Base-by-base conservation (phyloP, 2,797 vertebrate species). In the Manis crassicaudata region DNA sequence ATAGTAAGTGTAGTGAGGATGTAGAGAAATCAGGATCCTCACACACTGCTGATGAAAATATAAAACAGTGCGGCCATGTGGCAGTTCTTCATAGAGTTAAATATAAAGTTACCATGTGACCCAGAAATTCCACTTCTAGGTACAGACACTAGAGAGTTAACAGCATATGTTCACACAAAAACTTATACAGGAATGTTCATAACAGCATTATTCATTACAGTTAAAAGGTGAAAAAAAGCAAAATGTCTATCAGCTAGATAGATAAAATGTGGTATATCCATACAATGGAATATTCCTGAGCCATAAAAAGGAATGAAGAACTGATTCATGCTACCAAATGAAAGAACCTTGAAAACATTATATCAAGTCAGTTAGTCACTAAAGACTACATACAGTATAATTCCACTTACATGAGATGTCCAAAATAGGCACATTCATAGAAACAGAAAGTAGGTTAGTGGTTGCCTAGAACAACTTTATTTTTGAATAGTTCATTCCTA, bases 81-180 rank as follows among this genome's bases (percentile, higher is more conserved):
- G 27, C 16, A 89, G 29, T 84, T 93, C 70, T 79, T 88, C 29
- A 70, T 29, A 84, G 79, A 92, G 14, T 90, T 90, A 80, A 86
- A 73, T 35, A 75, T n/a, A 68, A 58, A 46, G 40, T 77, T 72
- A 88, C 56, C n/a, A 88, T 20, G 60, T 63, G 56, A 76, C 40
- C 40, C 43, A 89, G 68, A 89, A 92, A 58, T 93, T 95, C 10
- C 6, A 54, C 46, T 84, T 37, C 13, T 70, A 56, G 62, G 56
- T 67, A 68, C 73, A 77, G 77, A 91, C 25, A 56, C 56, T 95
- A 88, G n/a, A 80, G 32, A 65, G 37, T 70, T 67, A 37, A 91
- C 86, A 85, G 67, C 20, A 58, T 75, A 67, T 70, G 18, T 80
- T 68, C 37, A 88, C 58, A 54, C 27, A 88, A 87, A 86, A 87